These are phyloP conservation scores for Corvus moneduloides DNA, from an alignment of 2,113 vertebrate species.

Conservation along the genomic window DNA sequence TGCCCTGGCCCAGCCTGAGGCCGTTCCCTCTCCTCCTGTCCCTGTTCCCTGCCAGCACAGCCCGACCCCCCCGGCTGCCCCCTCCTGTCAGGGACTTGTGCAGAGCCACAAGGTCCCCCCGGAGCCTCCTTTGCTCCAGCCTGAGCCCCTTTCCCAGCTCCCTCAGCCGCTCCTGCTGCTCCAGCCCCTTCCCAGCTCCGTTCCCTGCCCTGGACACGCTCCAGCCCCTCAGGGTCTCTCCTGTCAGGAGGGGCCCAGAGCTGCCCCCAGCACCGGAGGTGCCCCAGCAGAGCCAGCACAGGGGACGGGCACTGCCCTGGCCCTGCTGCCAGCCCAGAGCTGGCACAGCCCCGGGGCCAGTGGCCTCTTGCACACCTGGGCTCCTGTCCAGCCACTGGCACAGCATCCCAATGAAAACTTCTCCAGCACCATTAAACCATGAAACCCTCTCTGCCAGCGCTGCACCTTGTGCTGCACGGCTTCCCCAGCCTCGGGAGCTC, in stretches of 20 bases:
- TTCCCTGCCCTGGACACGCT: too few species aligned
- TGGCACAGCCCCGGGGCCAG: background rate
- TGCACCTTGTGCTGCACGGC: background rate
- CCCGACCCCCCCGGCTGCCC: too few species aligned
- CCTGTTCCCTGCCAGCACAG: too few species aligned
- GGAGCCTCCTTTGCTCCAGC: too few species aligned
- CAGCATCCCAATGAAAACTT: background rate
- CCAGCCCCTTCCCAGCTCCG: too few species aligned
- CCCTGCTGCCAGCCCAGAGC: background rate
- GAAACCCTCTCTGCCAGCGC: rapidly evolving
- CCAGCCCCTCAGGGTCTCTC: too few species aligned
- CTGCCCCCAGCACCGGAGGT: background rate
- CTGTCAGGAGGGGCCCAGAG: background rate
- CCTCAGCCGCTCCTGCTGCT: too few species aligned
- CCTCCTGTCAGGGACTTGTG: too few species aligned
- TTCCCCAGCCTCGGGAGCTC: background rate
- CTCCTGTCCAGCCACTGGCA: background rate
- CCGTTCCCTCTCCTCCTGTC: too few species aligned
- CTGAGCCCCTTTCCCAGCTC: background rate
- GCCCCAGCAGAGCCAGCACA: background rate
- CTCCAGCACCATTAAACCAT: background rate
- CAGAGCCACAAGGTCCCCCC: too few species aligned
- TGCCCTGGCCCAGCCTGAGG: background rate
- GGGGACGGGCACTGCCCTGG: background rate
- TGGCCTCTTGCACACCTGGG: background rate